Evolutionary conservation across 1,140 invertebrate species (phyloP).

Genomic region (Oreohelix idahoensis): DNA sequence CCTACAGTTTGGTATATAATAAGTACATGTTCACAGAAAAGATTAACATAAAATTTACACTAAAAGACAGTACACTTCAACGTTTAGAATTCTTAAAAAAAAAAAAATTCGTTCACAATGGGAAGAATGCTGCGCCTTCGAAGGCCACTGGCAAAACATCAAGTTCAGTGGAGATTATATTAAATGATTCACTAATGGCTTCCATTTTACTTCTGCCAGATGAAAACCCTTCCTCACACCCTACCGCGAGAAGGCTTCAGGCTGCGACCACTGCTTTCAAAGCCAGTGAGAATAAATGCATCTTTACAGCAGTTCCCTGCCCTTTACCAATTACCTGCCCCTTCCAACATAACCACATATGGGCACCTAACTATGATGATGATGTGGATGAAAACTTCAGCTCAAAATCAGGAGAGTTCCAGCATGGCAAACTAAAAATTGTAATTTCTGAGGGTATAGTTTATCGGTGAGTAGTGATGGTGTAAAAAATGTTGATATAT

Average conservation of each 20-base stretch:
- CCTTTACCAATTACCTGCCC: slow-evolving; percentile 58
- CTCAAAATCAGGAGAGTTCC: slow-evolving; percentile 42
- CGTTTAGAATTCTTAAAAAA: too few relatives aligned
- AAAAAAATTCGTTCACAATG: too few relatives aligned
- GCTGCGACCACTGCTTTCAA: not conserved
- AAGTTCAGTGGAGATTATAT: too few relatives aligned
- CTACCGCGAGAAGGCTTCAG: not conserved
- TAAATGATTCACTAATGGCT: too few relatives aligned
- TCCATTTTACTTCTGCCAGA: not conserved
- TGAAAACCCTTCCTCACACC: not conserved
- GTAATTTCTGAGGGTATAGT: slow-evolving; percentile 58
- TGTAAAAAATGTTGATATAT: too few relatives aligned
- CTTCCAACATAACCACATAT: slow-evolving; percentile 55
- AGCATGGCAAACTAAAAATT: slow-evolving; percentile 53
- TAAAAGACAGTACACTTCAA: too few relatives aligned
- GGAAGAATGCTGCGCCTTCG: too few relatives aligned
- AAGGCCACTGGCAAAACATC: too few relatives aligned
- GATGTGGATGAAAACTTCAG: slow-evolving; percentile 24
- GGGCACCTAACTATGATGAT: slow-evolving; percentile 31
- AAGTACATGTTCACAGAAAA: too few relatives aligned
- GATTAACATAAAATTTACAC: too few relatives aligned
- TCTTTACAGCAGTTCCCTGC: slow-evolving; percentile 40
- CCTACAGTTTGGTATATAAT: too few relatives aligned
- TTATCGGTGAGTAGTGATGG: slow-evolving; percentile 50
- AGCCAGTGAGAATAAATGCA: not conserved